These are phyloP conservation scores for Staurois parvus DNA, from an alignment of 2,797 vertebrate species.

Conservation along the genomic window DNA sequence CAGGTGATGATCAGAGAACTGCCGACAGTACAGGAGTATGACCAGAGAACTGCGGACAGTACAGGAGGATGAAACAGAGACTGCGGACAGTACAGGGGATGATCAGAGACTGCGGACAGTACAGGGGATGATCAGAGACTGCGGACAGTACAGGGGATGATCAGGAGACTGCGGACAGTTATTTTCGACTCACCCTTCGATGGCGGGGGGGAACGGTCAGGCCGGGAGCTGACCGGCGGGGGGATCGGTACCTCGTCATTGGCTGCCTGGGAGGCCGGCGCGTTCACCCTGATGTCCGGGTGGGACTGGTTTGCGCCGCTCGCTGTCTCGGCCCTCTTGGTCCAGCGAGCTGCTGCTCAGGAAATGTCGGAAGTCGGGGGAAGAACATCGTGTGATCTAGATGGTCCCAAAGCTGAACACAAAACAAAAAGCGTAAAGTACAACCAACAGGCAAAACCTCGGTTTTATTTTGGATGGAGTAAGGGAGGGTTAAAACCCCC, in stretches of 20 bases:
- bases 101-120: no score
- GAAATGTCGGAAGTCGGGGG: slow-evolving; percentile 76
- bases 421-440: background rate
- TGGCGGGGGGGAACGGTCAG: slow-evolving; percentile 93
- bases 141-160: no score
- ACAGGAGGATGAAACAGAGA: no score
- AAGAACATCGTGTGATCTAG: slow-evolving; percentile 77
- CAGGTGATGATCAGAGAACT: no score
- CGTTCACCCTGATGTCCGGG: slow-evolving; percentile 84
- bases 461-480: no score
- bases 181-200: slow-evolving; percentile 92
- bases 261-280: slow-evolving; percentile 85
- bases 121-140: no score
- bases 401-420: slow-evolving; percentile 88
- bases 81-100: no score
- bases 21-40: no score
- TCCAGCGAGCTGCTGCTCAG: slow-evolving; percentile 83
- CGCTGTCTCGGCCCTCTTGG: slow-evolving; percentile 79
- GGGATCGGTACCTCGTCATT: slow-evolving; percentile 84
- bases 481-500: no score
- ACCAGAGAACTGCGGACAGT: no score
- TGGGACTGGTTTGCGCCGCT: slow-evolving; percentile 73
- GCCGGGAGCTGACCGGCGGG: slow-evolving; percentile 89
- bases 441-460: no score
- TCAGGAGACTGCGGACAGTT: no score